These are phyloP conservation scores for Syrrhaptes paradoxus DNA, from an alignment of 2,113 vertebrate species.

Conservation along the genomic window DNA sequence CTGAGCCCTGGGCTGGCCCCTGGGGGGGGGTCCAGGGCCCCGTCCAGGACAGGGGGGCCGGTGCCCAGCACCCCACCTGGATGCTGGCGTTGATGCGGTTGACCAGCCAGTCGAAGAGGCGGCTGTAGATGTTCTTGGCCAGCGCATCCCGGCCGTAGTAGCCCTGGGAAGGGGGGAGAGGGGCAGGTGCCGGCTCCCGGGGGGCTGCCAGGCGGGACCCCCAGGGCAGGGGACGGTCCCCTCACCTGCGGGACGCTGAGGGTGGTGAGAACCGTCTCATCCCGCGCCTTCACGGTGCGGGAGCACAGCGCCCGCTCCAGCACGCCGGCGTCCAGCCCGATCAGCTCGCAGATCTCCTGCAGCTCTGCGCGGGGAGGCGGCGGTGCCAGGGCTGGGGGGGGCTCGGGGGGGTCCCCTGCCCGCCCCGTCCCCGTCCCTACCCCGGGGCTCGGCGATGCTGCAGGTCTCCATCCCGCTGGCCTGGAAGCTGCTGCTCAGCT, in stretches of 20 bases:
- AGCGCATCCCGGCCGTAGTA: slow-evolving; percentile 76
- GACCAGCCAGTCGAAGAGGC: slow-evolving; percentile 81
- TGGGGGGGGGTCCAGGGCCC: rapidly evolving
- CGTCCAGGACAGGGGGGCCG: rapidly evolving
- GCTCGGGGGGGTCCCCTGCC: too few relatives aligned
- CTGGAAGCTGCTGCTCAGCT: slow-evolving; percentile 69
- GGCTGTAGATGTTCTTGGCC: slow-evolving; percentile 82
- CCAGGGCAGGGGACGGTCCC: rapidly evolving
- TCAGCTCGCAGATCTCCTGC: slow-evolving; percentile 72
- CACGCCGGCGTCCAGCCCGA: slow-evolving; percentile 47
- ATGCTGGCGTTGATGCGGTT: slow-evolving; percentile 81
- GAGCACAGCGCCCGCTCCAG: slow-evolving; percentile 78
- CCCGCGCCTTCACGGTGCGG: slow-evolving; percentile 75
- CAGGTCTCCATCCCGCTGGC: slow-evolving; percentile 72
- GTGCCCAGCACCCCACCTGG: slow-evolving; percentile 55
- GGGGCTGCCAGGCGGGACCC: neutral
- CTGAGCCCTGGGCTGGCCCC: neutral
- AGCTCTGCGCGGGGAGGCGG: neutral
- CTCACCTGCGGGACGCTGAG: slow-evolving; percentile 78
- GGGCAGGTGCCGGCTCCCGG: neutral
- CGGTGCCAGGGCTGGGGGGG: rapidly evolving
- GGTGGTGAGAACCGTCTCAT: slow-evolving; percentile 73
- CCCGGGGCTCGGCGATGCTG: slow-evolving; percentile 60
- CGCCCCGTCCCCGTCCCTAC: slow-evolving; percentile 28
- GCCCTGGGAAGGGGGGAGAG: slow-evolving; percentile 51